Percentiles rank a stretch among this genome's conserved stretches.
phyloP scores from a whole-genome alignment of 2,113 vertebrate genomes.

The Hemiscyllium ocellatum region DNA sequence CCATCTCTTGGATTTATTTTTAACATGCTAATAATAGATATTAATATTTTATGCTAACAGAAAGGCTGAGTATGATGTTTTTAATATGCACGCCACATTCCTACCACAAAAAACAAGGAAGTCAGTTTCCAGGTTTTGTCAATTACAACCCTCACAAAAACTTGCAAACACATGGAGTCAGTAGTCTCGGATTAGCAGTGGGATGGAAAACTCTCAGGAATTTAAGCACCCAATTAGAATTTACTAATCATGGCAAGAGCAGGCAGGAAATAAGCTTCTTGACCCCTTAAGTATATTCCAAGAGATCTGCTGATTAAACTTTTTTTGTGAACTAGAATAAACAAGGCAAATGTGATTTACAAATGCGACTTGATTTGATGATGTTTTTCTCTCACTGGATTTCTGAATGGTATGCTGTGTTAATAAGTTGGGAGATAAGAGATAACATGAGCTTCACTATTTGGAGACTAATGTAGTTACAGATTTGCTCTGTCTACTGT shows the following conservation, averaged over 20 bases:
- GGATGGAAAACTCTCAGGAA: not conserved
- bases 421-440: not conserved
- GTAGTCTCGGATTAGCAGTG: not conserved
- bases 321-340: not conserved
- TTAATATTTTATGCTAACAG: not conserved
- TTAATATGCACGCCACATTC: not conserved
- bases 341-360: not conserved
- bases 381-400: not conserved
- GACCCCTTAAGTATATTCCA: not conserved
- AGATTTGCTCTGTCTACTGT: not conserved
- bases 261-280: not conserved
- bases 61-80: not conserved
- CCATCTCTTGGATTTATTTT: not conserved
- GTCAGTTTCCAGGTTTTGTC: not conserved
- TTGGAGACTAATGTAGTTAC: not conserved
- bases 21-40: not conserved
- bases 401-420: not conserved
- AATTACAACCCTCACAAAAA: not conserved
- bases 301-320: not conserved
- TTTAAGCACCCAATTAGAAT: not conserved
- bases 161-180: not conserved
- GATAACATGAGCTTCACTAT: not conserved
- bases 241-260: not conserved
- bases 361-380: not conserved
- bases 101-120: not conserved